These are phyloP conservation scores for Maniola hyperantus DNA, from an alignment of 2,888 invertebrate genomes.

Conservation along the genomic window DNA sequence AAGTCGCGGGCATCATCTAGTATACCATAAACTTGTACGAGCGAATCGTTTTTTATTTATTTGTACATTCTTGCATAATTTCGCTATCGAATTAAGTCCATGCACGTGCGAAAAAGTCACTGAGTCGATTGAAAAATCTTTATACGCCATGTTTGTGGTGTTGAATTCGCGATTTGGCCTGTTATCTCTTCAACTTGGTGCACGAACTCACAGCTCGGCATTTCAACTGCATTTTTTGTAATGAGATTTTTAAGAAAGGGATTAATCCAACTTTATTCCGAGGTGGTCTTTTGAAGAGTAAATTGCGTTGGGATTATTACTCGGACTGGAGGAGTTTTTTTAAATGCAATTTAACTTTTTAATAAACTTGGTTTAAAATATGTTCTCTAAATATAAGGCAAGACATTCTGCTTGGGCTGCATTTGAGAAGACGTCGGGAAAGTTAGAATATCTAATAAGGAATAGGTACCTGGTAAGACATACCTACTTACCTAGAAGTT, in stretches of 20 bases:
- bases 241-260: slow-evolving; percentile 19
- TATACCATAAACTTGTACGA: slow-evolving; percentile 21
- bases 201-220: slow-evolving; percentile 2
- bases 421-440: slow-evolving; percentile 4
- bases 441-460: slow-evolving; percentile 8
- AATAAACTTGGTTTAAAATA: slow-evolving; percentile 1
- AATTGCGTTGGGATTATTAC: slow-evolving; percentile 8
- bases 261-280: slow-evolving; percentile 14
- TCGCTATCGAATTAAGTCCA: slow-evolving; percentile 38
- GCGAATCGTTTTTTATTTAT: slow-evolving; percentile 20
- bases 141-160: slow-evolving; percentile 35
- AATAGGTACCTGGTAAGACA: background rate
- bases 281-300: slow-evolving; percentile 15
- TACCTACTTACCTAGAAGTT: background rate
- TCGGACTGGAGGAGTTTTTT: background rate
- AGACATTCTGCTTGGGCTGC: background rate
- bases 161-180: slow-evolving; percentile 28
- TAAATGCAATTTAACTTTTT: slow-evolving; percentile 9
- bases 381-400: background rate
- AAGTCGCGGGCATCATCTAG: too few relatives aligned
- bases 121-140: slow-evolving; percentile 40
- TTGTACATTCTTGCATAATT: slow-evolving; percentile 38
- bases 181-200: slow-evolving; percentile 4
- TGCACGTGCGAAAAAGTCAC: slow-evolving; percentile 38
- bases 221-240: slow-evolving; percentile 13